Percentiles rank a stretch among this genome's conserved stretches.
These are phyloP conservation scores for Metopia argyrocephala DNA, from an alignment of 2,888 invertebrate genomes.

Conservation along the genomic window DNA sequence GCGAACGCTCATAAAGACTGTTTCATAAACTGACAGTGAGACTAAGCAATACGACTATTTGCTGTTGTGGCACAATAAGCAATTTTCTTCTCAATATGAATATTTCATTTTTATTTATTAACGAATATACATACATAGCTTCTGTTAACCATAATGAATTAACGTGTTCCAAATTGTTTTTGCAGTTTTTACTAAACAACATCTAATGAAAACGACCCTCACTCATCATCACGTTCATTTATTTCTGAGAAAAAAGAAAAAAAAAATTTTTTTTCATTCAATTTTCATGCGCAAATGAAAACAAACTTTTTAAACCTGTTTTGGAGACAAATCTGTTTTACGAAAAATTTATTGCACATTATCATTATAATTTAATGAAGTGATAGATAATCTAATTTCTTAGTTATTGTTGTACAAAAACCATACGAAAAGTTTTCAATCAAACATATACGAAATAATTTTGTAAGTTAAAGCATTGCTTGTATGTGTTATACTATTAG, in stretches of 20 bases:
- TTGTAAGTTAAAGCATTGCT: too few species aligned
- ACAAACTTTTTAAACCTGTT: not conserved
- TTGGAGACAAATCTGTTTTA: not conserved
- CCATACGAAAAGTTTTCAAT: too few species aligned
- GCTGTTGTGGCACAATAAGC: not conserved
- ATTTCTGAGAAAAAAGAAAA: not conserved
- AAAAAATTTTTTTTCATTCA: not conserved
- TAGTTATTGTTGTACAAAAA: too few species aligned
- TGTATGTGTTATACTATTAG: too few species aligned
- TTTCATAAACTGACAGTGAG: not conserved
- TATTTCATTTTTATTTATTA: conserved; percentile 7
- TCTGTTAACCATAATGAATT: not conserved
- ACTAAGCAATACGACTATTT: conserved; percentile 5
- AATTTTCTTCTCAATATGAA: not conserved
- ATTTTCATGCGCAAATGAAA: not conserved
- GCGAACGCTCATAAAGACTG: not conserved
- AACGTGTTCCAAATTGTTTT: not conserved
- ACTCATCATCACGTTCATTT: too few species aligned
- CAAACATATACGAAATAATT: too few species aligned
- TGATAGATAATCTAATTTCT: too few species aligned
- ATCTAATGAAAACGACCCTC: not conserved
- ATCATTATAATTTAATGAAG: too few species aligned
- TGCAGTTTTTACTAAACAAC: not conserved
- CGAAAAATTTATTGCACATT: too few species aligned
- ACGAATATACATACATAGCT: conserved; percentile 4